Base-by-base conservation (phyloP, 2,888 invertebrate genomes). In the Synergus gifuensis region DNA sequence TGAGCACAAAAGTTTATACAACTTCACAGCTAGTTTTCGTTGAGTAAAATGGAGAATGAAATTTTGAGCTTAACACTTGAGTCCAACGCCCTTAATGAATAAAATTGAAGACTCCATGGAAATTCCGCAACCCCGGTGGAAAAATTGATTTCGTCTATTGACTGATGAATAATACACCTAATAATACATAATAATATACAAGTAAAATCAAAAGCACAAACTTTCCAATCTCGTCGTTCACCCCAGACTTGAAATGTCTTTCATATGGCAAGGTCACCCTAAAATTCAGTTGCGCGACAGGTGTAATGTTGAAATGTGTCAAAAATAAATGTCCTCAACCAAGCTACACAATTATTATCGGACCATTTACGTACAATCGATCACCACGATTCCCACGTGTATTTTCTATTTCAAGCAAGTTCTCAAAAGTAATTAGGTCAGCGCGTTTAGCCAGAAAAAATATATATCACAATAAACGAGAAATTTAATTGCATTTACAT, bases 381-480 rank as follows among this genome's bases (percentile, higher is more conserved):
- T 78, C 78, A 60, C 46, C 18, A 78, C 67, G 11, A 44, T 67
- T 67, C 67, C 16, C 66, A 76, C 67, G 46, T 77, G 49, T 67
- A 64, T 82, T 79, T 83, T 81, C 83, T 80, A 82, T 83, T 83
- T 82, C 76, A 36, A 79, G 81, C 77, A 79, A 67, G 62, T 77
- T 58, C 77, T 76, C 66, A 76, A 58, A 49, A 49, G 76, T 78
- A 83, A 83, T 83, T 82, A 54, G 83, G 83, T 83, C 83, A 82
- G 78, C 73, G 12, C 58, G 78, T 54, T 83, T 79, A 40, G 28
- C 36, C 5, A 16, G 28, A 36, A 36, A n/a, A 54, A 67, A 12
- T 64, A 40, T n/a, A 12, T 64, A 40, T n/a, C 40, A 16, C 36
- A 40, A 49, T 49, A 16, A 4, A 4, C 16, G 16, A 49, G 16